Percentiles rank a stretch among this genome's conserved stretches.
Conservation (phyloP, 2,888 invertebrate species). For the Pseudococcus jackbeardsleyi region DNA sequence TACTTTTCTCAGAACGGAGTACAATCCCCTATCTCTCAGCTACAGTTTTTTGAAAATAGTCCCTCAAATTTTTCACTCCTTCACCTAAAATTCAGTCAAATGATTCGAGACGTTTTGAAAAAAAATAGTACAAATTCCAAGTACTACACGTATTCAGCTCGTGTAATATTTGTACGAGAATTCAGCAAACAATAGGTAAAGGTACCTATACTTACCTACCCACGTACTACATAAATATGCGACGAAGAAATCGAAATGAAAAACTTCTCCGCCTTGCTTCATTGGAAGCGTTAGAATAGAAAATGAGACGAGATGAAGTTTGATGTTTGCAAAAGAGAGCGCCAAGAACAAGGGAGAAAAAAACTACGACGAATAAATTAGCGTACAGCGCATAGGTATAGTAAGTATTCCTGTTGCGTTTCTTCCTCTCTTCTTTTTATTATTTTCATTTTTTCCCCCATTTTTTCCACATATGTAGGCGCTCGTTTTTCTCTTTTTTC, state of each 20-base stretch:
- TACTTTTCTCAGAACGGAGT: not conserved
- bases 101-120: too few species aligned
- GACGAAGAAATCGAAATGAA: not conserved
- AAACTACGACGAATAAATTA: conserved; percentile 10
- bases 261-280: not conserved
- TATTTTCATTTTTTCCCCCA: not conserved
- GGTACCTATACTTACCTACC: not conserved
- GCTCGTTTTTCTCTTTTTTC: too few species aligned
- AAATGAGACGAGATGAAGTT: conserved; percentile 10
- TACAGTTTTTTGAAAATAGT: too few species aligned
- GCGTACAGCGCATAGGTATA: not conserved
- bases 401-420: conserved; percentile 1
- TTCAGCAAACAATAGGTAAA: too few species aligned
- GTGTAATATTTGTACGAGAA: too few species aligned
- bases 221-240: not conserved
- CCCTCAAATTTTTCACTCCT: too few species aligned
- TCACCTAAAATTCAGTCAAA: too few species aligned
- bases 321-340: not conserved
- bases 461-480: not conserved
- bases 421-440: not conserved
- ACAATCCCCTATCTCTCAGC: not conserved
- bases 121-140: too few species aligned
- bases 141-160: too few species aligned
- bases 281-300: conserved; percentile 1
- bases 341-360: not conserved